Evolutionary conservation across 1,140 invertebrate genomes (phyloP).

Genomic region (Babylonia areolata): DNA sequence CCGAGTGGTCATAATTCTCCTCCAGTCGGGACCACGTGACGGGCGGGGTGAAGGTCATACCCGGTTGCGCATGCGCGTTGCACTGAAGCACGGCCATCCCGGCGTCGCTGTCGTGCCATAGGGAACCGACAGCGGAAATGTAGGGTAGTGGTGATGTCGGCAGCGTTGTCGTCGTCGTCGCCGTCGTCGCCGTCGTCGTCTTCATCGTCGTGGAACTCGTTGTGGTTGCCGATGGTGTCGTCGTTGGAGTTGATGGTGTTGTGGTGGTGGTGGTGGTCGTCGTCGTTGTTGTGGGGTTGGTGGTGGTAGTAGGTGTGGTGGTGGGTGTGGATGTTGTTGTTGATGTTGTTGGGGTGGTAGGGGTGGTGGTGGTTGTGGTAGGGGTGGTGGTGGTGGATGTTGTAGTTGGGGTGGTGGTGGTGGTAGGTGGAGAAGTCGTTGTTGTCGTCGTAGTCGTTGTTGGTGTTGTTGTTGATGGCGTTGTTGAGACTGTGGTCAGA

Average conservation of each 20-base stretch:
- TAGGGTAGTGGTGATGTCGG: neutral
- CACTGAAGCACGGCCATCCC: neutral
- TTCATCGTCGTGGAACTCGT: neutral
- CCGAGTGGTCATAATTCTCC: neutral
- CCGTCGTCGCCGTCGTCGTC: neutral
- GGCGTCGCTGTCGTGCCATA: neutral
- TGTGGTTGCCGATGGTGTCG: neutral
- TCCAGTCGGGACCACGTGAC: constrained; percentile 11
- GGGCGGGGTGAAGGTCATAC: neutral
- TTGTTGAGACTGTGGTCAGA: neutral
- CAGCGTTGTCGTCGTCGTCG: neutral
- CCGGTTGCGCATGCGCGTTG: neutral
- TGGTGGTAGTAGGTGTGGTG: neutral
- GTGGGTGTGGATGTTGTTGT: neutral
- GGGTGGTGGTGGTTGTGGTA: neutral
- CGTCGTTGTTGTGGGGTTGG: neutral
- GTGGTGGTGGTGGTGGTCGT: neutral
- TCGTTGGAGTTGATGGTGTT: neutral
- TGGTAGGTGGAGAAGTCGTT: neutral
- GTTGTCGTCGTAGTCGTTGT: neutral
- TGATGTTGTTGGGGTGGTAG: neutral
- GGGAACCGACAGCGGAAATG: neutral
- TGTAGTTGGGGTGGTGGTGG: neutral
- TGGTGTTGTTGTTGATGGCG: neutral
- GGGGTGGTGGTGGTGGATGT: neutral